Conservation (phyloP, 2,888 invertebrate species). For the Pyrgus malvae region DNA sequence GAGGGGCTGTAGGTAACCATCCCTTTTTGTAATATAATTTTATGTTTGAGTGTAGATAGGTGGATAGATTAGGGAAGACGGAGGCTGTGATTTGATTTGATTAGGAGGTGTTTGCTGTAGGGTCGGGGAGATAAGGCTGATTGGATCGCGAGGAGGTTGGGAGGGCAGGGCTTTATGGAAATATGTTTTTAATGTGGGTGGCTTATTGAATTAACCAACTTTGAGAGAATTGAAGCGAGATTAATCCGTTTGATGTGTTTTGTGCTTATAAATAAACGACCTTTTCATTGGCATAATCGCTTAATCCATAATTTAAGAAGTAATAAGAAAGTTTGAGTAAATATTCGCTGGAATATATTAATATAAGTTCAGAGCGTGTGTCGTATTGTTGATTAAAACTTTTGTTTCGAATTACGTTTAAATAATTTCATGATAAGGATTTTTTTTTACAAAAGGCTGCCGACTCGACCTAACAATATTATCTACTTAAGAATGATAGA, state of each 20-base stretch:
- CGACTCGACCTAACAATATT: too few species aligned
- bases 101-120: conserved; percentile 78
- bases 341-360: too few species aligned
- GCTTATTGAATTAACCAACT: conserved; percentile 77
- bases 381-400: too few species aligned
- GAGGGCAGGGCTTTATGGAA: conserved; percentile 64
- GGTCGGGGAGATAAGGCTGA: conserved; percentile 77
- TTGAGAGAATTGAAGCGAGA: conserved; percentile 63
- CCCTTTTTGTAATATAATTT: conserved; percentile 81
- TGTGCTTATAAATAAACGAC: conserved; percentile 53
- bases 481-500: conserved; percentile 6
- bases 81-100: conserved; percentile 82
- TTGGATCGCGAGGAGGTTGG: conserved; percentile 66
- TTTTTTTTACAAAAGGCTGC: background rate
- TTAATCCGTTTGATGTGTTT: conserved; percentile 64
- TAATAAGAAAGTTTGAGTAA: too few species aligned
- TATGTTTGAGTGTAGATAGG: conserved; percentile 78
- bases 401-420: too few species aligned
- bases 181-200: conserved; percentile 81
- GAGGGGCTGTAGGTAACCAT: conserved; percentile 74
- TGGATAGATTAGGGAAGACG: conserved; percentile 79
- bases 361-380: too few species aligned
- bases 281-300: conserved; percentile 50
- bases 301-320: conserved; percentile 7
- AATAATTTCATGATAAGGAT: too few species aligned